These are phyloP conservation scores for Nyleta sp. DNA, from an alignment of 2,888 invertebrate genomes.

Conservation along the genomic window DNA sequence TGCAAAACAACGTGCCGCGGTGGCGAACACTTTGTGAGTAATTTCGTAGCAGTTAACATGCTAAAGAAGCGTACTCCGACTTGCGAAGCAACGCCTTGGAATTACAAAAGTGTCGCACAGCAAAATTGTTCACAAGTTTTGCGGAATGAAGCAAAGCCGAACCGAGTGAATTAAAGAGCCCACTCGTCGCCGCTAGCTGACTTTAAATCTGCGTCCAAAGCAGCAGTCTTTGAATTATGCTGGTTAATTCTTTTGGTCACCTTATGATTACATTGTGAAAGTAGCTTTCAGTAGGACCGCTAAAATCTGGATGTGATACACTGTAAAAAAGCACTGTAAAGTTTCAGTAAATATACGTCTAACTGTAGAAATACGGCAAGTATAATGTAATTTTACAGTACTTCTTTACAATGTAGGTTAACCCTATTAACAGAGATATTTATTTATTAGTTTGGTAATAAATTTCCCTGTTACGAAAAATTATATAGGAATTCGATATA, in stretches of 20 bases:
- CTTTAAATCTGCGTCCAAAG: slow-evolving; percentile 22
- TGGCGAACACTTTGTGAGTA: slow-evolving; percentile 39
- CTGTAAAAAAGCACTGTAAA: too few species aligned
- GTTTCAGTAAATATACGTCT: too few species aligned
- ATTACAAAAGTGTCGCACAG: slow-evolving; percentile 24
- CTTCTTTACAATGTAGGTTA: too few species aligned
- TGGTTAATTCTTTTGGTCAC: neutral
- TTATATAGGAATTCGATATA: neutral
- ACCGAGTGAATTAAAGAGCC: slow-evolving; percentile 39
- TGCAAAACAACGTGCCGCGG: slow-evolving; percentile 9
- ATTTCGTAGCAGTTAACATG: slow-evolving; percentile 26
- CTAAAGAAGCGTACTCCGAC: slow-evolving; percentile 27
- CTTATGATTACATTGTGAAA: too few species aligned
- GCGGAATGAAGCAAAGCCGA: slow-evolving; percentile 26
- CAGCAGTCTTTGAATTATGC: slow-evolving; percentile 6
- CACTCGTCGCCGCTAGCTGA: slow-evolving; percentile 29
- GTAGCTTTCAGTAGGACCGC: too few species aligned
- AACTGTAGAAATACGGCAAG: too few species aligned
- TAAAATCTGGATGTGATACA: too few species aligned
- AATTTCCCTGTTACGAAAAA: too few species aligned
- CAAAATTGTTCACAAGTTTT: slow-evolving; percentile 33
- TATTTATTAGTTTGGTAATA: too few species aligned
- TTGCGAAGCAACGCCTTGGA: neutral
- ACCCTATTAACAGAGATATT: too few species aligned
- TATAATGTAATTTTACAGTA: too few species aligned